Evolutionary conservation across 2,888 invertebrate genomes (phyloP), one percentile per base, ranked within the genome.

Genomic region (Coecobrya sp.): DNA sequence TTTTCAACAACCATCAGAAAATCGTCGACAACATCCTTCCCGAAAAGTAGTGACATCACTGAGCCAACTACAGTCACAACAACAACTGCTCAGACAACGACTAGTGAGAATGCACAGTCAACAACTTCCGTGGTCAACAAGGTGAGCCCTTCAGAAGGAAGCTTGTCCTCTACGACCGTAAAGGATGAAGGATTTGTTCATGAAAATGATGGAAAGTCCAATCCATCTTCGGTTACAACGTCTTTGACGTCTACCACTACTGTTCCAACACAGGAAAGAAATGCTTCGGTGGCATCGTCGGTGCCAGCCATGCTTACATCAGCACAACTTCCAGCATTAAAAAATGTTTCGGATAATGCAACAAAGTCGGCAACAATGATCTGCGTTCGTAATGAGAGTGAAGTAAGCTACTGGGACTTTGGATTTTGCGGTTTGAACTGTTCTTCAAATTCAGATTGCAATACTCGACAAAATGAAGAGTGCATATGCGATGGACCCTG

Each of bases 391-490:
- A 92, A 92, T 70, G 89, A 92, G 36, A 89, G 89, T 76, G 89
- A 89, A 27, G 89, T 92, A 19, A 89, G 86, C 27, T 89, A 86
- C 30, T 89, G 89, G 89, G 89, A 92, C 30, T 92, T 92, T 70
- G 92, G 92, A 7, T 86, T 86, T 30, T 92, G 92, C 42, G 79
- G 65, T n/a, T 11, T 42, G 11, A 92, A 92, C 55, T 92, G 92
- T 27, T 88, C 92, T 0, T 97, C 98, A 0, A 98, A 99, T 95
- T 98, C 98, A 95, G 99, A 99, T 96, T 99, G 99, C 96, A 85
- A 85, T 45, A 98, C 98, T 96, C 99, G 99, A 95, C 98, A 98
- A 96, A 98, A 98, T 96, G 99, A 99, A 96, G 98, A 98, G 95
- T 99, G 99, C 95, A 97, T 99, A 93, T 99, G 99, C 95, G 99